These are phyloP conservation scores for Lagopus muta DNA, from an alignment of 2,113 vertebrate species.

Conservation along the genomic window DNA sequence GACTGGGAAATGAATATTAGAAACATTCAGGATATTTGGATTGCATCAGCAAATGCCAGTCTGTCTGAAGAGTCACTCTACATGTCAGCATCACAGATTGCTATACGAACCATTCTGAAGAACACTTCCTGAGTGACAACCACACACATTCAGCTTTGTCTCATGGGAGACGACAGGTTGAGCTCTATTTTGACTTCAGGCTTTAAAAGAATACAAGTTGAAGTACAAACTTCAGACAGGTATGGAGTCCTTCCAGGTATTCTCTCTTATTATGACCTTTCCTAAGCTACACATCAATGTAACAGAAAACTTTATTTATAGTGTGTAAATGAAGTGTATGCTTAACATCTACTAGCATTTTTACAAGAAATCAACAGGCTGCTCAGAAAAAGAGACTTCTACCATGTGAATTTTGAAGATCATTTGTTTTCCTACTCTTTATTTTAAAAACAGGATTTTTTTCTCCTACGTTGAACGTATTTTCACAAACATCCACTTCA, in stretches of 20 bases:
- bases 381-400: neutral
- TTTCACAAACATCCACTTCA: neutral
- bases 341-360: neutral
- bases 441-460: neutral
- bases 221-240: neutral
- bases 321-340: neutral
- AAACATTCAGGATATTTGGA: neutral
- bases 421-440: neutral
- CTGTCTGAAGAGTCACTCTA: neutral
- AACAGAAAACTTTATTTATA: neutral
- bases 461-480: neutral
- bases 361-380: neutral
- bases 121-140: neutral
- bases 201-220: neutral
- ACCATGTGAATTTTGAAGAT: neutral
- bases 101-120: neutral
- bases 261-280: neutral
- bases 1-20: neutral
- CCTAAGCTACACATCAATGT: neutral
- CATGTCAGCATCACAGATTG: neutral
- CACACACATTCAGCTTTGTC: neutral
- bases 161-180: neutral
- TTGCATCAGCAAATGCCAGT: neutral
- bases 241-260: neutral
- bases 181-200: neutral